Conservation (phyloP, 2,888 invertebrate genomes). For the Epinotia ramella region DNA sequence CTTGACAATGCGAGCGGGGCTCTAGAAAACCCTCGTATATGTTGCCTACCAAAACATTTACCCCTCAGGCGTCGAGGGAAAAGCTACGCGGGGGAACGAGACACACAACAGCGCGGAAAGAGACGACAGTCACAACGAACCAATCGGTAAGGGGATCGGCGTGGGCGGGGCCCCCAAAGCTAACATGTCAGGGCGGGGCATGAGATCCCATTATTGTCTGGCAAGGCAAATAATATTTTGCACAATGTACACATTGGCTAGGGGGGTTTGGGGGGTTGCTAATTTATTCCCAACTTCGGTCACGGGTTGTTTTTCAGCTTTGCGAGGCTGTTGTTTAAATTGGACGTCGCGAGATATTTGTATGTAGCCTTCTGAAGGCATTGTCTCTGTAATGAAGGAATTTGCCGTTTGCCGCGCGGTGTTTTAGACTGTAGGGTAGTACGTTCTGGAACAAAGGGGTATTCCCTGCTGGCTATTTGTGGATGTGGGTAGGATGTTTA, state of each 20-base stretch:
- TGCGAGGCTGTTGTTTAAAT: slow-evolving; percentile 85
- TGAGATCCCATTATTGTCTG: slow-evolving; percentile 85
- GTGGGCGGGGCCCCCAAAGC: slow-evolving; percentile 80
- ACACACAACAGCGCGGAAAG: slow-evolving; percentile 53
- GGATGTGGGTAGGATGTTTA: neutral
- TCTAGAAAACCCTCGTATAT: slow-evolving; percentile 83
- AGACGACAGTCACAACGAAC: slow-evolving; percentile 59
- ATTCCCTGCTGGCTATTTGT: neutral
- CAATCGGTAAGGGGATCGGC: slow-evolving; percentile 63
- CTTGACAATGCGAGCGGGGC: slow-evolving; percentile 76
- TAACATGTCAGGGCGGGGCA: slow-evolving; percentile 85
- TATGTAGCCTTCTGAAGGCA: slow-evolving; percentile 75
- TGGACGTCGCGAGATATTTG: slow-evolving; percentile 82
- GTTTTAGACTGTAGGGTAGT: slow-evolving; percentile 48
- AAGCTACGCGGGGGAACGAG: slow-evolving; percentile 74
- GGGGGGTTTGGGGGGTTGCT: slow-evolving; percentile 76
- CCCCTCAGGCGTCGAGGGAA: slow-evolving; percentile 83
- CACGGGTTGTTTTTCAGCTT: slow-evolving; percentile 85
- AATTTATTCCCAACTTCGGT: slow-evolving; percentile 86
- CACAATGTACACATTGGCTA: slow-evolving; percentile 89
- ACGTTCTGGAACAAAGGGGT: slow-evolving; percentile 19
- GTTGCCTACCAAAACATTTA: slow-evolving; percentile 85
- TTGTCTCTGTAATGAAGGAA: slow-evolving; percentile 81
- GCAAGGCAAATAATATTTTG: slow-evolving; percentile 90
- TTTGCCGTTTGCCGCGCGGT: slow-evolving; percentile 64